Base-by-base conservation (phyloP, 2,888 invertebrate species). In the Lepas anatifera region DNA sequence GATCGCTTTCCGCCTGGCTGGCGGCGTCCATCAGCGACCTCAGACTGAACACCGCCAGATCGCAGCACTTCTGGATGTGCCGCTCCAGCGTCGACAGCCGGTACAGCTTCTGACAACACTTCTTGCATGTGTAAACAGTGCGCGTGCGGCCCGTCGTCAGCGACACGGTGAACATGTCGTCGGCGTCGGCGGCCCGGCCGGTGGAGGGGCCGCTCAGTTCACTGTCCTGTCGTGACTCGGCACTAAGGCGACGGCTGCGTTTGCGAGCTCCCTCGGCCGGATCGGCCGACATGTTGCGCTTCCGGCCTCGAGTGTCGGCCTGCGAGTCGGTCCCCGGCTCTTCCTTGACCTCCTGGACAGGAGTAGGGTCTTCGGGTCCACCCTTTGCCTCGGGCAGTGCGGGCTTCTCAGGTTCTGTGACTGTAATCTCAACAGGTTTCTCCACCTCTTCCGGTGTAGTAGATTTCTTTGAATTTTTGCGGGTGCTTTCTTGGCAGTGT, bases 101-200 rank as follows among this genome's bases (percentile, higher is more conserved):
- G 66, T 66, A 66, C 66, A 66, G n/a, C 39, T 66, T 66, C 66
- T 66, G 66, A 11, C 66, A 66, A 39, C 66, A 66, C 66, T 66
- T 66, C 25, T 41, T 37, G 39, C 66, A 66, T 10, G 66, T 66
- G 66, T 66, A 66, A 16, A 66, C 66, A 7, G 39, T 66, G 39
- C 66, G 66, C 39, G 66, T 66, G 66, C 66, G 66, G 66, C 39
- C 39, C 25, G 66, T 66, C 25, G 66, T 66, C 25, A 66, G 37
- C 13, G 66, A 39, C 39, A 66, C 66, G 39, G 39, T 66, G 66
- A 66, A 66, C 39, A 66, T 41, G 66, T 39, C 66, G 66, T 66
- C 58, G 32, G 29, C 58, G 58, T 58, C 66, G 25, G 39, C 66
- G 39, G n/a, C 58, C 22, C 58, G 58, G 32, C 35, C 35, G 58